A percentile compares a stretch with the other conserved stretches of the same genome.
Conservation (phyloP, 2,797 vertebrate genomes). For the Jordanella pulchra region DNA sequence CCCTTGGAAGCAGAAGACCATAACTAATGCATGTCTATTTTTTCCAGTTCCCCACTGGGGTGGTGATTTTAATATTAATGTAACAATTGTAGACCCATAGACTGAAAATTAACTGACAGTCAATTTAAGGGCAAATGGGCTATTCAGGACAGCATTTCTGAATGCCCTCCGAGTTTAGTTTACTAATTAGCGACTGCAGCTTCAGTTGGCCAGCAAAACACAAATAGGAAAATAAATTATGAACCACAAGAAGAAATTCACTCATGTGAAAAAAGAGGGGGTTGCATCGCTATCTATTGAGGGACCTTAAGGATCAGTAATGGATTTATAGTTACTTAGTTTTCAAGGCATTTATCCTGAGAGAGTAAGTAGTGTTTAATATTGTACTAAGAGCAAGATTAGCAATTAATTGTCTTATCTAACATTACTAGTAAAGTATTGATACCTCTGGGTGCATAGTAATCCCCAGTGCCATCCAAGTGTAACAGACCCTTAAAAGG, state of each 20-base stretch:
- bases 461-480: background rate
- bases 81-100: constrained; percentile 64
- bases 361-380: constrained; percentile 29
- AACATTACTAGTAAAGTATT: background rate
- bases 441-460: background rate
- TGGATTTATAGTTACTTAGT: constrained; percentile 24
- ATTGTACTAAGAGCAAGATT: constrained; percentile 4
- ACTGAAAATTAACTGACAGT: constrained; percentile 67
- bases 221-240: constrained; percentile 74
- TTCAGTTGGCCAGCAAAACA: constrained; percentile 62
- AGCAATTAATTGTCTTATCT: constrained; percentile 8
- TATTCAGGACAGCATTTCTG: constrained; percentile 64
- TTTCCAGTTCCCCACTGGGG: constrained; percentile 68
- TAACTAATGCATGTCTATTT: constrained; percentile 79
- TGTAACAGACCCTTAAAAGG: background rate
- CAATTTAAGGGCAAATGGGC: constrained; percentile 66
- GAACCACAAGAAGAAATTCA: constrained; percentile 62
- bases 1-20: constrained; percentile 70
- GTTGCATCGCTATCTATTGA: constrained; percentile 39
- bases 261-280: constrained; percentile 61
- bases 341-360: constrained; percentile 18
- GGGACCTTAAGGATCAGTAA: constrained; percentile 40
- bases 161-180: constrained; percentile 56
- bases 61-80: constrained; percentile 78
- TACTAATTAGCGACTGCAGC: constrained; percentile 50